Base-by-base conservation (phyloP, 1,140 invertebrate species). In the Drosophila miranda region DNA sequence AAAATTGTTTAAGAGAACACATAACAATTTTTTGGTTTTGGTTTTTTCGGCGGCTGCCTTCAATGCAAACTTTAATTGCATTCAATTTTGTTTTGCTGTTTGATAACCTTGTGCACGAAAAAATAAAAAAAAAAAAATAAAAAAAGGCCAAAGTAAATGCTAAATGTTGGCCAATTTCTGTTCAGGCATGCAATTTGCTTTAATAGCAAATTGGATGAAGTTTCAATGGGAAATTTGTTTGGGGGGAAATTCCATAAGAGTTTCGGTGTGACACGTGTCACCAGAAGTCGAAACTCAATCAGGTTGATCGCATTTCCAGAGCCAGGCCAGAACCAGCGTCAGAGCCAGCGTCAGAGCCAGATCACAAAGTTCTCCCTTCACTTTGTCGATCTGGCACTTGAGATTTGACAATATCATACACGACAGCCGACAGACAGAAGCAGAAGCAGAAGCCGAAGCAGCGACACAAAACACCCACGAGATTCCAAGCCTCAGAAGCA, bases 31-130 rank as follows among this genome's bases (percentile, higher is more conserved):
- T 68, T 68, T 68, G 49, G 43, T 45, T 49, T 63, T 49, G 49
- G 23, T 50, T 48, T 52, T 56, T 42, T 8, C 55, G 63, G 46
- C 67, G 63, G 51, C 74, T 69, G 63, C 51, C 70, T 83, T 82
- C 78, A 82, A 78, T 83, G 79, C 64, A 82, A 83, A 82, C 78
- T 82, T 82, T 82, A 83, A 82, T 82, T 82, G 78, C 78, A 82
- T 75, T 78, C 75, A 82, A 83, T 68, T 72, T 75, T 44, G 51
- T 72, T 66, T 64, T 64, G 59, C 54, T 74, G 58, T 81, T 81
- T 82, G 75, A 83, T 78, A 82, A 83, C 78, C 78, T 82, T 82
- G 78, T 82, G 78, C 79, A 69, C 75, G 2, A 23, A 14, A 59
- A 26, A 26, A 4, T 3, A 16, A 16, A 16, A 16, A 16, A 16